Conservation (phyloP, 2,797 vertebrate species). For the Betta splendens region DNA sequence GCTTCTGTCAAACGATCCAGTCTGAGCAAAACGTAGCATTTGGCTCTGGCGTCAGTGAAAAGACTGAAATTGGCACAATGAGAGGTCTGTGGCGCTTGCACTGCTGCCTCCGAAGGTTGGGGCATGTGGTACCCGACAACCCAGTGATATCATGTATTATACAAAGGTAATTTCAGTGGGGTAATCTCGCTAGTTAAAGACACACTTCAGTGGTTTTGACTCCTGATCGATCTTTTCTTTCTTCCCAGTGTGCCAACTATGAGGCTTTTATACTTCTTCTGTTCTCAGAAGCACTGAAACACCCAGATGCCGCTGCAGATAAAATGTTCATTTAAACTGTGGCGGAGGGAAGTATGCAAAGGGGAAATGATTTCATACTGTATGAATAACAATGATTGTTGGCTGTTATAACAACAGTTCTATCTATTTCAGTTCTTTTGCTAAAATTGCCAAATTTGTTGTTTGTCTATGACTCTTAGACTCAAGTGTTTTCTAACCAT, state of each 20-base stretch:
- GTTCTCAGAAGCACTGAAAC: slow-evolving; percentile 36
- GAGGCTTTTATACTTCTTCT: slow-evolving; percentile 45
- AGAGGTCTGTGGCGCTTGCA: slow-evolving; percentile 13
- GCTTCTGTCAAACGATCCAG: slow-evolving; percentile 14
- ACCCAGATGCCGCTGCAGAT: slow-evolving; percentile 6
- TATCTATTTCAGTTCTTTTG: no score
- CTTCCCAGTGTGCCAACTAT: slow-evolving; percentile 33
- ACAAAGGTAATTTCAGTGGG: slow-evolving; percentile 50
- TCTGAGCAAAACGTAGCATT: slow-evolving; percentile 2
- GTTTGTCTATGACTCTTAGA: no score
- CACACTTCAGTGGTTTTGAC: slow-evolving; percentile 59
- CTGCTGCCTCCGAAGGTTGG: slow-evolving; percentile 30
- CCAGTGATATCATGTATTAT: slow-evolving; percentile 49
- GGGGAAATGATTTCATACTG: background rate
- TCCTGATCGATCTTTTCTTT: slow-evolving; percentile 34
- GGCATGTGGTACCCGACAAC: slow-evolving; percentile 21
- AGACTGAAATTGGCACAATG: slow-evolving; percentile 23
- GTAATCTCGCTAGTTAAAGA: slow-evolving; percentile 57
- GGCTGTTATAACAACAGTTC: no score
- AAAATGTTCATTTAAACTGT: slow-evolving; percentile 33
- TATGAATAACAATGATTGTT: background rate
- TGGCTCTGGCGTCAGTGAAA: slow-evolving; percentile 23
- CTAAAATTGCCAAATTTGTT: no score
- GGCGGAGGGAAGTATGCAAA: background rate
- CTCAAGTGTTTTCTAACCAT: no score